phyloP scores from a whole-genome alignment of 2,888 invertebrate species.

The Lepidonotus clava region DNA sequence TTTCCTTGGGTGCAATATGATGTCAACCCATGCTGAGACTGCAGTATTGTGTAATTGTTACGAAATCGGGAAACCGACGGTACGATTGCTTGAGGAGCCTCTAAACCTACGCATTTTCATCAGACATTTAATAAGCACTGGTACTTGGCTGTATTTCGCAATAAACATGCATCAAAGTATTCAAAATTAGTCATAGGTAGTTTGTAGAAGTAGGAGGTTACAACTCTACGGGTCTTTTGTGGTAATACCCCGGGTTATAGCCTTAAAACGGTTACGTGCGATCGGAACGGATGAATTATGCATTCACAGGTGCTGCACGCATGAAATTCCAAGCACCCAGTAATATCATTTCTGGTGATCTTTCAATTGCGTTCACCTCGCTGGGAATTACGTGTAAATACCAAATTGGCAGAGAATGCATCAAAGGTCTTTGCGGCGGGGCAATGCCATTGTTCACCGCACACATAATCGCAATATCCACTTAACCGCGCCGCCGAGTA shows the following conservation, averaged over 20 bases:
- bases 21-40: too few species aligned
- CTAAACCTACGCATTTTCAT: too few species aligned
- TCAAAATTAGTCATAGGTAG: too few species aligned
- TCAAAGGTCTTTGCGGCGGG: neutral
- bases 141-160: too few species aligned
- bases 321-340: neutral
- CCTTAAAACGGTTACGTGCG: neutral
- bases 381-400: slow-evolving; percentile 40
- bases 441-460: slow-evolving; percentile 22
- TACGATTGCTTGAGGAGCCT: too few species aligned
- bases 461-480: slow-evolving; percentile 38
- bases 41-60: too few species aligned
- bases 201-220: too few species aligned
- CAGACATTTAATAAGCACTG: too few species aligned
- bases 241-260: neutral
- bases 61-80: too few species aligned
- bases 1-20: too few species aligned
- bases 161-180: too few species aligned
- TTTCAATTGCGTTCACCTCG: slow-evolving; percentile 34
- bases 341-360: slow-evolving; percentile 48
- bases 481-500: neutral
- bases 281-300: neutral
- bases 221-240: too few species aligned
- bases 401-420: slow-evolving; percentile 41
- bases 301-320: neutral